Evolutionary conservation across 2,113 vertebrate genomes (phyloP), one percentile per base, ranked within the genome.

Genomic region (Sceloporus tristichus): DNA sequence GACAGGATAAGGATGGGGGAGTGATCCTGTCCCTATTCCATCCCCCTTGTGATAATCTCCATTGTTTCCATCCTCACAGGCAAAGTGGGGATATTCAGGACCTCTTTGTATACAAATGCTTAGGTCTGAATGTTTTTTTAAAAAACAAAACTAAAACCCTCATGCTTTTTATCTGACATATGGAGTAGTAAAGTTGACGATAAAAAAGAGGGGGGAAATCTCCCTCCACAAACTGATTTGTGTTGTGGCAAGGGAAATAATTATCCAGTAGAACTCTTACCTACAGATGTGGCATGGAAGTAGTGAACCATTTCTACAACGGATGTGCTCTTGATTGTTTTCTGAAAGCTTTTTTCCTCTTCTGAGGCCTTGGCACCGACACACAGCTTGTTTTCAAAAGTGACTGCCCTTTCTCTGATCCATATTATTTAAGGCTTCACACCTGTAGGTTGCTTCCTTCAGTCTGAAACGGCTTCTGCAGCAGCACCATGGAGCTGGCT

Each of bases 291-390:
- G 70, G 75, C 73, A 78, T 84, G 90, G 92, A 96, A 94, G 92
- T 96, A 96, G 95, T 97, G 96, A 97, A 95, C 95, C 87, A 0
- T 88, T 90, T 90, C 91, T 95, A 94, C 84, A 94, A 88, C 91
- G 88, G 71, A 91, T 83, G 93, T 92, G 93, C 92, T 94, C 88
- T 92, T 94, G 87, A n/a, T 89, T 95, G 92, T 95, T 95, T 78
- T 94, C 93, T 97, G 94, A 97, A 96, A 97, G 96, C 96, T 96
- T 97, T 95, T 86, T 40, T 18, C 16, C 86, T 91, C 92, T 95
- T 94, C 91, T 90, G 94, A 94, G 91, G 90, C 93, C 94, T 91
- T 90, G 21, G 70, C 96, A 95, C 95, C 93, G 88, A 93, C 93
- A 94, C 85, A 89, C 84, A 34, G 88, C 75, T 87, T 92, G 86